These are phyloP conservation scores for Hyposoter dolosus DNA, from an alignment of 2,888 invertebrate species.

Conservation along the genomic window DNA sequence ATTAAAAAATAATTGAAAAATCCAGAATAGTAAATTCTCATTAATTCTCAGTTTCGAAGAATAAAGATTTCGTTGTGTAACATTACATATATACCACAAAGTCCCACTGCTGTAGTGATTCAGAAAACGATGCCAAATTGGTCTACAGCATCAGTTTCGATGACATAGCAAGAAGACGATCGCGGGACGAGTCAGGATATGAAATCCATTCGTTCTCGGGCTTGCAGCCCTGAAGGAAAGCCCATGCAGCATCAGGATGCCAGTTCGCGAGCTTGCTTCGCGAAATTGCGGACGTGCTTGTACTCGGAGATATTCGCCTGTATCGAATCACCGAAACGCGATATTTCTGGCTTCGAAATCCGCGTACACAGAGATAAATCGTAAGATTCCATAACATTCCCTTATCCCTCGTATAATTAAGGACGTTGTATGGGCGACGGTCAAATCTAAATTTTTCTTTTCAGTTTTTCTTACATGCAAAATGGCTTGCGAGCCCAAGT, in stretches of 20 bases:
- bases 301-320: slow-evolving; percentile 52
- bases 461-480: no score
- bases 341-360: slow-evolving; percentile 17
- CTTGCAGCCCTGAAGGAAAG: slow-evolving; percentile 11
- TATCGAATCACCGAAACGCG: slow-evolving; percentile 14
- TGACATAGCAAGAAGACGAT: slow-evolving; percentile 34
- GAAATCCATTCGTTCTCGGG: slow-evolving; percentile 2
- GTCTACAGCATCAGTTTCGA: slow-evolving; percentile 42
- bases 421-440: no score
- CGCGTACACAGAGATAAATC: slow-evolving; percentile 6
- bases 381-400: neutral
- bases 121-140: slow-evolving; percentile 49
- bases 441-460: no score
- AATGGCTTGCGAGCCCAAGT: no score
- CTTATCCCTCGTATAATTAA: neutral
- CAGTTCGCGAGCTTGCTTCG: slow-evolving; percentile 44
- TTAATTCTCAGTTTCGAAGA: neutral
- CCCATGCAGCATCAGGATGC: slow-evolving; percentile 35
- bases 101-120: neutral
- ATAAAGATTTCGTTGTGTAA: neutral
- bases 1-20: no score
- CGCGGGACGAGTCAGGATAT: slow-evolving; percentile 8
- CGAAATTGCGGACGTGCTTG: slow-evolving; percentile 58
- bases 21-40: no score
- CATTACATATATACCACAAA: neutral